phyloP scores from a whole-genome alignment of 2,797 vertebrate genomes.

The Meriones psammophilus region DNA sequence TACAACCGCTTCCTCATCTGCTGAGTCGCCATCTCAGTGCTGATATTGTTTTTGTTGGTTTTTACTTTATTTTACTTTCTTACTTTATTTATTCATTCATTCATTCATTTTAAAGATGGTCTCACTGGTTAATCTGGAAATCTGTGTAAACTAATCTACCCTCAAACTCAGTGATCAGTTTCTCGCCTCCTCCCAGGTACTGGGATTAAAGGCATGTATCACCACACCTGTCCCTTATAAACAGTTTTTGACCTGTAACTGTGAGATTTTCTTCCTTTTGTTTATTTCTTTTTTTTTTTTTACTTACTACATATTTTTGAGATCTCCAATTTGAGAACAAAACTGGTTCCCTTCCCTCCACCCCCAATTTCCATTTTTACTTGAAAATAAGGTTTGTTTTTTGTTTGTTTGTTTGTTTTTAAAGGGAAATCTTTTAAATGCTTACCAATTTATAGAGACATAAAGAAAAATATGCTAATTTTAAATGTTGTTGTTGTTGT shows the following conservation, averaged over 20 bases:
- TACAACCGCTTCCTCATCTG: background rate
- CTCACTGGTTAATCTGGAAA: background rate
- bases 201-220: background rate
- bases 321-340: constrained; percentile 4
- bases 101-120: background rate
- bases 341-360: background rate
- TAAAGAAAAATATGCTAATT: background rate
- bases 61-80: background rate
- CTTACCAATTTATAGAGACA: background rate
- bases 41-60: background rate
- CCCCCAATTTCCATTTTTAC: background rate
- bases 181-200: background rate
- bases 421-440: constrained; percentile 36
- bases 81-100: too few species aligned
- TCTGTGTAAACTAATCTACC: background rate
- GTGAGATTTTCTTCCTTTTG: background rate
- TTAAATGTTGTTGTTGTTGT: constrained; percentile 39
- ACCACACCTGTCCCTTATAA: background rate
- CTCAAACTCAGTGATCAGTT: background rate
- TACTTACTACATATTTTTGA: constrained; percentile 32
- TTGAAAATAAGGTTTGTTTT: background rate
- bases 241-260: background rate
- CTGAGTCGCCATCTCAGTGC: background rate
- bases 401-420: background rate
- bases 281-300: background rate